A percentile compares a stretch with the other conserved stretches of the same genome.
phyloP scores from a whole-genome alignment of 1,140 invertebrate species.

The Ips nitidus region DNA sequence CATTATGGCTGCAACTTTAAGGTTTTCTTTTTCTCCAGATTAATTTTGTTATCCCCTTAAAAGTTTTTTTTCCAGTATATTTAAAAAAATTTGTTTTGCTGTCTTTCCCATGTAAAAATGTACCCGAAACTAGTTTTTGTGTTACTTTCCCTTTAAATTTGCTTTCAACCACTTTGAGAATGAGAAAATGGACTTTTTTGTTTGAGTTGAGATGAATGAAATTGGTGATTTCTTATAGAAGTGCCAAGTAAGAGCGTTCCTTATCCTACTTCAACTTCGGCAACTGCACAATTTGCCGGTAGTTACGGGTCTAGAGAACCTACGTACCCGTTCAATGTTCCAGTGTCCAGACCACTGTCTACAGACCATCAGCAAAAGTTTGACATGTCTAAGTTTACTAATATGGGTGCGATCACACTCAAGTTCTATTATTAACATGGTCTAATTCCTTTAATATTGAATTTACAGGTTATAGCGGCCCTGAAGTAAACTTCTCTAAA shows the following conservation, averaged over 20 bases:
- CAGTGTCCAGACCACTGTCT: conserved; percentile 12
- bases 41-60: too few relatives aligned
- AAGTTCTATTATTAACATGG: not conserved
- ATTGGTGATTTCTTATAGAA: not conserved
- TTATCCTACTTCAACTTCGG: conserved; percentile 9
- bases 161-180: too few relatives aligned
- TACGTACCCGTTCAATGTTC: conserved; percentile 34
- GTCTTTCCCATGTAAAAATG: not conserved
- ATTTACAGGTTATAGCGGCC: conserved; percentile 39
- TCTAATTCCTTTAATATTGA: too few relatives aligned
- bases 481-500: conserved; percentile 42
- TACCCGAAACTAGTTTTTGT: not conserved
- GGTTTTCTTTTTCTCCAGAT: too few relatives aligned
- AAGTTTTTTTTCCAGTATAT: too few relatives aligned
- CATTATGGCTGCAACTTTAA: too few relatives aligned
- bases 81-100: not conserved
- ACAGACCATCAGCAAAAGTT: conserved; percentile 39
- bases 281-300: conserved; percentile 2
- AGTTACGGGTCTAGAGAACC: conserved; percentile 2
- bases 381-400: conserved; percentile 48
- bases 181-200: too few relatives aligned
- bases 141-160: too few relatives aligned
- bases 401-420: conserved; percentile 41
- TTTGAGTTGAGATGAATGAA: too few relatives aligned
- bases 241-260: conserved; percentile 13